These are phyloP conservation scores for Agrotis ipsilon DNA, from an alignment of 2,888 invertebrate genomes.

Conservation along the genomic window DNA sequence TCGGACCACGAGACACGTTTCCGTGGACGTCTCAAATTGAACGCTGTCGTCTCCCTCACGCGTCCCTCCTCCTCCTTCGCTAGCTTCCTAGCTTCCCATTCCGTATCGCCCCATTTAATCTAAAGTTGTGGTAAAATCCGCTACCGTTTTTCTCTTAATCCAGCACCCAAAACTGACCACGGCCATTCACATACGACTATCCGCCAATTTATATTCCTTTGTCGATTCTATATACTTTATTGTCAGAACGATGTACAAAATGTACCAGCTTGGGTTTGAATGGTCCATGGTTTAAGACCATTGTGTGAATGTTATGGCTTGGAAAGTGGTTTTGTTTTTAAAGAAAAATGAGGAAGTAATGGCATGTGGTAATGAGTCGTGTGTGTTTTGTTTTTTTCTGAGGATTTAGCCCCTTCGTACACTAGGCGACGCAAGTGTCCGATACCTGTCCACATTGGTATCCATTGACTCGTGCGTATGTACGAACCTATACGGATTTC, in stretches of 20 bases:
- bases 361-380: not conserved
- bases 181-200: conserved; percentile 37
- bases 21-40: no score
- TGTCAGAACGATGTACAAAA: conserved; percentile 32
- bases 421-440: no score
- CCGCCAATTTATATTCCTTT: conserved; percentile 65
- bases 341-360: not conserved
- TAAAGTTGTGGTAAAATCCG: not conserved
- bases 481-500: no score
- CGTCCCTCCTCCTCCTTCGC: no score
- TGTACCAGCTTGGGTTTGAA: conserved; percentile 18
- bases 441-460: no score
- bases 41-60: no score
- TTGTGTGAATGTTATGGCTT: conserved; percentile 25
- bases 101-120: no score
- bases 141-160: conserved; percentile 24
- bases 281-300: conserved; percentile 22
- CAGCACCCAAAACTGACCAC: conserved; percentile 23
- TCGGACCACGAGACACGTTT: no score
- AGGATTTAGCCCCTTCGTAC: no score
- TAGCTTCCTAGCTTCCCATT: no score
- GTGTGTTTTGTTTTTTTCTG: conserved; percentile 1
- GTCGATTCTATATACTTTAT: conserved; percentile 57
- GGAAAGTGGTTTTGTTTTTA: conserved; percentile 14
- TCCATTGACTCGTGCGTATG: no score